A percentile compares a stretch with the other conserved stretches of the same genome.
These are phyloP conservation scores for Mantis religiosa DNA, from an alignment of 2,888 invertebrate genomes.

Conservation along the genomic window DNA sequence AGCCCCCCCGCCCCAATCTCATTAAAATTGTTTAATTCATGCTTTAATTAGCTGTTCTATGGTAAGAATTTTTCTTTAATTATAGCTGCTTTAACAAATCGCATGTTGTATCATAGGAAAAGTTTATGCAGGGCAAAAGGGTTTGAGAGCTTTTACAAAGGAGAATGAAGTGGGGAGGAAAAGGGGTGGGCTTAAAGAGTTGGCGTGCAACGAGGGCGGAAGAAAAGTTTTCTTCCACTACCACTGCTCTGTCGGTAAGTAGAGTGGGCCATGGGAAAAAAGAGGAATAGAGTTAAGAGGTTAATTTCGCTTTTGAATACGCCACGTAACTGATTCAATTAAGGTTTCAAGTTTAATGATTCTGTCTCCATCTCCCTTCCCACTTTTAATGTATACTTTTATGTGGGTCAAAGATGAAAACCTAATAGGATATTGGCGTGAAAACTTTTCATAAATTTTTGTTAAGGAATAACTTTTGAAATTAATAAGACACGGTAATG, in stretches of 20 bases:
- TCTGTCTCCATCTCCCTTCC: neutral
- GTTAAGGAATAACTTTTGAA: neutral
- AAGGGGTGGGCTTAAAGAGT: neutral
- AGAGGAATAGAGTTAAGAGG: neutral
- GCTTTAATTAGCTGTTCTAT: slow-evolving; percentile 23
- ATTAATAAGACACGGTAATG: neutral
- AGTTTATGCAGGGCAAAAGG: neutral
- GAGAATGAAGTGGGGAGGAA: neutral
- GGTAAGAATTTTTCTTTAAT: slow-evolving; percentile 21
- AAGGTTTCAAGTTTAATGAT: neutral
- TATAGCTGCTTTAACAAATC: slow-evolving; percentile 23
- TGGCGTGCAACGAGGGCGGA: neutral
- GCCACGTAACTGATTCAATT: neutral
- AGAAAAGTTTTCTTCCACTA: neutral
- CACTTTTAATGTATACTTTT: neutral
- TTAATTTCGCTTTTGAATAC: slow-evolving; percentile 2
- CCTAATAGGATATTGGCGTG: neutral
- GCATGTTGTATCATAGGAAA: slow-evolving; percentile 14
- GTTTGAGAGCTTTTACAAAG: neutral
- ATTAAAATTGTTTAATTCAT: slow-evolving; percentile 21
- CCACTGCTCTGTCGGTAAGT: neutral
- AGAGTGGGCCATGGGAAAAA: neutral
- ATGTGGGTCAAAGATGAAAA: neutral
- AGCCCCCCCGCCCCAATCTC: neutral
- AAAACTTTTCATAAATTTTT: neutral